phyloP scores from a whole-genome alignment of 2,797 vertebrate genomes.

The Alca torda region DNA sequence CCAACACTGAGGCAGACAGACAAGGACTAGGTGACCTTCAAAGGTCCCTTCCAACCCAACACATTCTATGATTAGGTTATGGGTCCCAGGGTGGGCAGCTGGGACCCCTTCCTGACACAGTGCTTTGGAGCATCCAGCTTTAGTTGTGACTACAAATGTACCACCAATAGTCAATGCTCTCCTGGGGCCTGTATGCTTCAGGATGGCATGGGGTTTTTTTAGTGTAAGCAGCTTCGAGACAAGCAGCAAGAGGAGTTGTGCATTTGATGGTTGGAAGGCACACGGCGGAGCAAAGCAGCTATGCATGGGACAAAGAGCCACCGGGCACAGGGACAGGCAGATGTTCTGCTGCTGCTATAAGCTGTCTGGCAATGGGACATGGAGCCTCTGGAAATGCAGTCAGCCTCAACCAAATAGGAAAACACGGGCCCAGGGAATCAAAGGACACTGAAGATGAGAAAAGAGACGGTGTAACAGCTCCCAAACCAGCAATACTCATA shows the following conservation, averaged over 20 bases:
- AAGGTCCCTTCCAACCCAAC: too few relatives aligned
- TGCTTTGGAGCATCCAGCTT: background rate
- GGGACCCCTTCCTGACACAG: background rate
- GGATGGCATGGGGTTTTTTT: background rate
- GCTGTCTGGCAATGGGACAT: background rate
- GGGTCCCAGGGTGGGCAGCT: background rate
- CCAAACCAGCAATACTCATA: background rate
- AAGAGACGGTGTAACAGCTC: background rate
- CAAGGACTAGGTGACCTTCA: too few relatives aligned
- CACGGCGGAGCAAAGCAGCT: background rate
- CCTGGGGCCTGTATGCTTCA: background rate
- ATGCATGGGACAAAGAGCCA: background rate
- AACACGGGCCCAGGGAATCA: background rate
- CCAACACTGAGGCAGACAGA: background rate
- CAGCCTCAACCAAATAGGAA: background rate
- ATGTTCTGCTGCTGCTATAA: slow-evolving; percentile 1
- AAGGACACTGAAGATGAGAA: background rate
- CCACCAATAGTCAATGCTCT: background rate
- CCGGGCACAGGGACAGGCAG: background rate
- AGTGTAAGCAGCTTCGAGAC: background rate
- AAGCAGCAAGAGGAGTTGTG: background rate
- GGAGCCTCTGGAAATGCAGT: background rate
- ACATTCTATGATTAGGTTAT: background rate
- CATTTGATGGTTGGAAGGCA: background rate
- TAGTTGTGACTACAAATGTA: background rate